Evolutionary conservation across 2,113 vertebrate species (phyloP), one percentile per base, ranked within the genome.

Genomic region (Leiothrix lutea): DNA sequence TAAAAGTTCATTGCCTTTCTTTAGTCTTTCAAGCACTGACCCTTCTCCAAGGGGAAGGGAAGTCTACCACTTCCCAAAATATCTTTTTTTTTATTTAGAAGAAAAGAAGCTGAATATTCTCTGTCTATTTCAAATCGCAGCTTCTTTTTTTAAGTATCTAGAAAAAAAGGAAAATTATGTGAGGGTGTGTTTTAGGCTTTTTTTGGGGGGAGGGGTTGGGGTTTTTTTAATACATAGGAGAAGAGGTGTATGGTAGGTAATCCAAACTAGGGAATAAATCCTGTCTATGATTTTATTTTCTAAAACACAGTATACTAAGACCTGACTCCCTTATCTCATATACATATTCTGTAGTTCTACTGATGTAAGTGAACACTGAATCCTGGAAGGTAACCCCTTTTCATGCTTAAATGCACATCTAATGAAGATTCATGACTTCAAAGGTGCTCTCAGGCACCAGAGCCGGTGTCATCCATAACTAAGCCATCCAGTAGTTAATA

Each of bases 401-500:
- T 70, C 62, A 48, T 65, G 64, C 83, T 90, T 72, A 62, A 35
- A 61, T 80, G 57, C 70, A 64, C 40, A 54, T 79, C 65, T 90
- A 75, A 92, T 80, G 81, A 62, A 81, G 90, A 66, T 75, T 93
- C 44, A 78, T 79, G 64, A 11, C 40, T 93, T 95, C 75, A 88
- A 26, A 95, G 69, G 72, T 66, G 71, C 36, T 92, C 42, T 69
- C 47, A 60, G 79, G 50, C 36, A 73, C 42, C 28, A 74, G 45
- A 85, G 69, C 35, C 42, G 3, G 75, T 93, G 66, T 77, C 50
- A 69, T 64, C 78, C 80, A 69, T 88, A 72, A 66, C 78, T 60
- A 80, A 93, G 56, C 24, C 51, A 57, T 56, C 33, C 19, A 81
- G 82, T 73, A 95, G 60, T 86, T 95, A 95, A 96, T 70, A 84